These are phyloP conservation scores for Proales similis DNA, from an alignment of 1,140 invertebrate species.

Conservation along the genomic window DNA sequence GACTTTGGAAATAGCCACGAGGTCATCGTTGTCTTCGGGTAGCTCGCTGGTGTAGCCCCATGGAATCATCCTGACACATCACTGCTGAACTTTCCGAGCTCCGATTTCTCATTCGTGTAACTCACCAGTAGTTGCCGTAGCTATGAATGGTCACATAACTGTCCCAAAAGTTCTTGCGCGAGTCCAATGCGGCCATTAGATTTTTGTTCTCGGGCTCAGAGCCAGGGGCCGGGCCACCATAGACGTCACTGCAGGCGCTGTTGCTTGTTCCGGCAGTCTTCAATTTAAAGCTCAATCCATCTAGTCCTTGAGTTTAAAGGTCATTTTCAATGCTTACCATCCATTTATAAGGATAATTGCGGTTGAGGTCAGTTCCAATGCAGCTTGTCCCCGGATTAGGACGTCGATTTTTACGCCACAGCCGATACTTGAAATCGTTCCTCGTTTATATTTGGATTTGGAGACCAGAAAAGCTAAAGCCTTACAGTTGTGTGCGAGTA, in stretches of 20 bases:
- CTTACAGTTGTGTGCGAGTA: slow-evolving; percentile 16
- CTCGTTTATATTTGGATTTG: too few species aligned
- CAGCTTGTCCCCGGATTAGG: slow-evolving; percentile 20
- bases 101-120: not conserved
- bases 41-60: slow-evolving; percentile 12
- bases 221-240: slow-evolving; percentile 1
- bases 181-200: slow-evolving; percentile 15
- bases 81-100: too few species aligned
- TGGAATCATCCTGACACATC: slow-evolving; percentile 8
- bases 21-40: not conserved
- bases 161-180: not conserved
- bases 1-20: not conserved
- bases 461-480: too few species aligned
- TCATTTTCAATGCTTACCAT: too few species aligned
- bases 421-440: slow-evolving; percentile 26
- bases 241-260: slow-evolving; percentile 32
- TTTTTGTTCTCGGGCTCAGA: slow-evolving; percentile 28
- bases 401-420: slow-evolving; percentile 39
- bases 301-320: too few species aligned
- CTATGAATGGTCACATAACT: slow-evolving; percentile 32
- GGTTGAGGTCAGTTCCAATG: slow-evolving; percentile 21
- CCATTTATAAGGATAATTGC: slow-evolving; percentile 30
- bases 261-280: too few species aligned
- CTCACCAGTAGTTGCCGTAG: slow-evolving; percentile 31
- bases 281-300: too few species aligned